Percentiles rank a stretch among this genome's conserved stretches.
These are phyloP conservation scores for Mellivora capensis DNA, from an alignment of 2,113 vertebrate genomes.

Conservation along the genomic window DNA sequence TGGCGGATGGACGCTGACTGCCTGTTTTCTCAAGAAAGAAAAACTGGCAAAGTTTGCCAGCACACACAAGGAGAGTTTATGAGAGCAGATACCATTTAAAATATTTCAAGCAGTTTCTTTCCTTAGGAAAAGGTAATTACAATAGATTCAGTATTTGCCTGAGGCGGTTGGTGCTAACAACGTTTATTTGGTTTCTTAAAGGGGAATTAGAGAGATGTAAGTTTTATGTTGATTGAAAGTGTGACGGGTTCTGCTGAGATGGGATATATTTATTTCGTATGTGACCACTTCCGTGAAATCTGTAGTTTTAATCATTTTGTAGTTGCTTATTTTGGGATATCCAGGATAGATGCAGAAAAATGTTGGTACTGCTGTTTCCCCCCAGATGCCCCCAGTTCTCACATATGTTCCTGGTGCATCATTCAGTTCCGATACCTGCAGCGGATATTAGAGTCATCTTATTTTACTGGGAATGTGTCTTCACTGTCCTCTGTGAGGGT, in stretches of 20 bases:
- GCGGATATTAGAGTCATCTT: not conserved
- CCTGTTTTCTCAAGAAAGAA: not conserved
- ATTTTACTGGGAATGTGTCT: not conserved
- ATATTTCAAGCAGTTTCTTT: not conserved
- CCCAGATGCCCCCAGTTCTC: not conserved
- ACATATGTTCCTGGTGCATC: not conserved
- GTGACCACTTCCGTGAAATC: not conserved
- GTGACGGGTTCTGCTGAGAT: not conserved
- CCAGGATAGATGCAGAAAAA: not conserved
- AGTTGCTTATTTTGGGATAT: not conserved
- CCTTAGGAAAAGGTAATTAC: not conserved
- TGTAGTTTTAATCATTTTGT: slow-evolving; percentile 15
- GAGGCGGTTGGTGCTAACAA: not conserved
- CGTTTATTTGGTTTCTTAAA: not conserved
- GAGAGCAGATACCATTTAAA: not conserved
- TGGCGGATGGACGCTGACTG: not conserved
- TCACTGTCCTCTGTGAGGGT: not conserved
- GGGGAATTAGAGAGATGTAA: not conserved
- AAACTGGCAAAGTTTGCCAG: not conserved
- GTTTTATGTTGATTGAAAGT: not conserved
- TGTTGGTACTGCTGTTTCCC: not conserved
- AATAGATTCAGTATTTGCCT: not conserved
- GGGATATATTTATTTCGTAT: not conserved
- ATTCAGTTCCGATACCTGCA: not conserved
- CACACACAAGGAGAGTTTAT: not conserved